phyloP scores from a whole-genome alignment of 2,888 invertebrate genomes.

The Sphaerophoria rueppellii region DNA sequence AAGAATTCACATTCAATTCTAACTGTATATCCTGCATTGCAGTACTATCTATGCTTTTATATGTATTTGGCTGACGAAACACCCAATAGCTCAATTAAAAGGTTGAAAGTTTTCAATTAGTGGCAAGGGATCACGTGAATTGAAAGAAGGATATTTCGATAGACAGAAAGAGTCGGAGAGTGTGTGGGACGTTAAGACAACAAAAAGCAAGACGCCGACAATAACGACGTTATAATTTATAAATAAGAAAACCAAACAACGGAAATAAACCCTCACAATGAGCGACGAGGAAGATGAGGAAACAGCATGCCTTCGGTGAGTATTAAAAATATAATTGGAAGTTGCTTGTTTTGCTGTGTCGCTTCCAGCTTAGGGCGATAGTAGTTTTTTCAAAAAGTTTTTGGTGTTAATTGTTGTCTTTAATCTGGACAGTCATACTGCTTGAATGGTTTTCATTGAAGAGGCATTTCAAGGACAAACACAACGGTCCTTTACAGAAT shows the following conservation, averaged over 20 bases:
- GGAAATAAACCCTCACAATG: slow-evolving; percentile 43
- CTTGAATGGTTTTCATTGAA: too few species aligned
- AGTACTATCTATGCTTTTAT: slow-evolving; percentile 28
- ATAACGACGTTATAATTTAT: slow-evolving; percentile 16
- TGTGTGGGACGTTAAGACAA: not conserved
- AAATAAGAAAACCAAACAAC: slow-evolving; percentile 23
- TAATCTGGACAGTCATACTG: too few species aligned
- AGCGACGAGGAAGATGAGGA: slow-evolving; percentile 65
- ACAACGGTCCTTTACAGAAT: too few species aligned
- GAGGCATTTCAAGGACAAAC: too few species aligned
- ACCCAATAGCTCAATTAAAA: slow-evolving; percentile 66
- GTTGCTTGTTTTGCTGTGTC: slow-evolving; percentile 3
- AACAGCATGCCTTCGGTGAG: slow-evolving; percentile 63
- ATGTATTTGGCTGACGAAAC: slow-evolving; percentile 27
- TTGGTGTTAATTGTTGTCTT: too few species aligned
- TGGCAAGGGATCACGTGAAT: slow-evolving; percentile 57
- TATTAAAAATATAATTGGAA: slow-evolving; percentile 24
- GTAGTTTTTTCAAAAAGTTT: too few species aligned
- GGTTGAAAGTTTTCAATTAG: slow-evolving; percentile 69
- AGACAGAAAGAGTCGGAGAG: not conserved
- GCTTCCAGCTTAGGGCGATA: slow-evolving; percentile 2
- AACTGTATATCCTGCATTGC: slow-evolving; percentile 44
- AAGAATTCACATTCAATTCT: slow-evolving; percentile 33
- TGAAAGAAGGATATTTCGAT: slow-evolving; percentile 55
- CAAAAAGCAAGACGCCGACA: not conserved